Conservation (phyloP, 2,888 invertebrate species). For the Nycteola revayana region DNA sequence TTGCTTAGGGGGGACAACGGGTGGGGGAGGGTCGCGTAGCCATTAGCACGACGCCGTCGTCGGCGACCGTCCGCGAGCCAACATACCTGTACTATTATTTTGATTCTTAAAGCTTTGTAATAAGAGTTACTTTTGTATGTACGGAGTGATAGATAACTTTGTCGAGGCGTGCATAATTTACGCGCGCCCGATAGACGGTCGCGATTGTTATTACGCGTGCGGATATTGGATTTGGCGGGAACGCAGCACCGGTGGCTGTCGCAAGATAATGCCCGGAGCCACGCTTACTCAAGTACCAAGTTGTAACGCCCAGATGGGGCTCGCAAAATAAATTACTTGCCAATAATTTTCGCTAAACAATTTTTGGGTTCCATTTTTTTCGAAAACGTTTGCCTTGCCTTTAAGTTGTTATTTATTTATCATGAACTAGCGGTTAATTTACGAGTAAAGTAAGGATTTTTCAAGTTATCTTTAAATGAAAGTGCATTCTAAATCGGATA, state of each 20-base stretch:
- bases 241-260: slow-evolving; percentile 48
- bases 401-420: no score
- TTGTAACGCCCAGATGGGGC: slow-evolving; percentile 32
- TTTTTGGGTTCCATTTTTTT: no score
- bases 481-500: no score
- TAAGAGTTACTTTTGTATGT: slow-evolving; percentile 37
- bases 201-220: slow-evolving; percentile 79
- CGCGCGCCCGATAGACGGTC: slow-evolving; percentile 77
- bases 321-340: slow-evolving; percentile 31
- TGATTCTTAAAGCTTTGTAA: slow-evolving; percentile 18
- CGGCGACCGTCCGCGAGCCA: slow-evolving; percentile 58
- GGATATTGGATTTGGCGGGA: slow-evolving; percentile 77
- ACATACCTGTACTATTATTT: slow-evolving; percentile 16
- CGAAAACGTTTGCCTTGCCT: no score
- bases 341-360: slow-evolving; percentile 26
- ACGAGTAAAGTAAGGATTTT: no score
- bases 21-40: slow-evolving; percentile 56
- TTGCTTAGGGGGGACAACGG: slow-evolving; percentile 42
- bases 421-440: no score
- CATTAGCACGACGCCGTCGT: slow-evolving; percentile 71
- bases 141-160: slow-evolving; percentile 21
- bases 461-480: no score
- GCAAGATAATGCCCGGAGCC: slow-evolving; percentile 53
- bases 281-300: slow-evolving; percentile 27
- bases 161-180: slow-evolving; percentile 74